Evolutionary conservation across 2,797 vertebrate genomes (phyloP).

Genomic region (Coracias cyanogaster): DNA sequence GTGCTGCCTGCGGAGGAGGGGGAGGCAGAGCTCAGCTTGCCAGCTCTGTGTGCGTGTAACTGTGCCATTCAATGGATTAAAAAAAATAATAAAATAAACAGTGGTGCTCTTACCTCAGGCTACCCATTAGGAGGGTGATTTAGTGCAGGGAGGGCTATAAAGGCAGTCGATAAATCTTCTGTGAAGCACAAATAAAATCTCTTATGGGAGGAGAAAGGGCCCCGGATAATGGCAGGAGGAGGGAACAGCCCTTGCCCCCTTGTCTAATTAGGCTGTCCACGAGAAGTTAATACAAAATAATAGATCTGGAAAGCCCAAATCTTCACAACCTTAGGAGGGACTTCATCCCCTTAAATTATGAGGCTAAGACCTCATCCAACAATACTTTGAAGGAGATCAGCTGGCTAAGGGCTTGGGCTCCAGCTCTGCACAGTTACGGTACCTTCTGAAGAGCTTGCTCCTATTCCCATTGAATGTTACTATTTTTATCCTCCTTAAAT

Average conservation of each 20-base stretch:
- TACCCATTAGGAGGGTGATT: slow-evolving; percentile 63
- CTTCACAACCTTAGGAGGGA: slow-evolving; percentile 12
- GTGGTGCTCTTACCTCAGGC: slow-evolving; percentile 58
- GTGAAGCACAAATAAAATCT: slow-evolving; percentile 51
- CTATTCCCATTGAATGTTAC: neutral
- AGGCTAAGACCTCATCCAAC: slow-evolving; percentile 32
- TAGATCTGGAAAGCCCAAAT: neutral
- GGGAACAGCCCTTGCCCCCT: neutral
- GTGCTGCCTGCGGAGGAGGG: neutral
- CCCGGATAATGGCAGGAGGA: neutral
- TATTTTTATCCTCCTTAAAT: slow-evolving; percentile 62
- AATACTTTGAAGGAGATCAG: slow-evolving; percentile 29
- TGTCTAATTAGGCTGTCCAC: slow-evolving; percentile 3
- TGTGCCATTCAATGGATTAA: neutral
- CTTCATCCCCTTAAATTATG: slow-evolving; percentile 56
- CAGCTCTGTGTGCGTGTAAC: neutral
- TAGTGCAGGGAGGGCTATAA: slow-evolving; percentile 57
- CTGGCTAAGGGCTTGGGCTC: neutral
- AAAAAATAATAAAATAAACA: slow-evolving; percentile 40
- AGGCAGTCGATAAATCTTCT: slow-evolving; percentile 54
- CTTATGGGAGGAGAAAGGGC: neutral
- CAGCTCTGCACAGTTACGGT: neutral
- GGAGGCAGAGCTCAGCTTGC: slow-evolving; percentile 19
- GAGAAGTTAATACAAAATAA: slow-evolving; percentile 42
- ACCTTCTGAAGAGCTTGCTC: slow-evolving; percentile 13